A percentile compares a stretch with the other conserved stretches of the same genome.
Conservation (phyloP, 1,140 invertebrate genomes). For the Saccostrea glomerata region DNA sequence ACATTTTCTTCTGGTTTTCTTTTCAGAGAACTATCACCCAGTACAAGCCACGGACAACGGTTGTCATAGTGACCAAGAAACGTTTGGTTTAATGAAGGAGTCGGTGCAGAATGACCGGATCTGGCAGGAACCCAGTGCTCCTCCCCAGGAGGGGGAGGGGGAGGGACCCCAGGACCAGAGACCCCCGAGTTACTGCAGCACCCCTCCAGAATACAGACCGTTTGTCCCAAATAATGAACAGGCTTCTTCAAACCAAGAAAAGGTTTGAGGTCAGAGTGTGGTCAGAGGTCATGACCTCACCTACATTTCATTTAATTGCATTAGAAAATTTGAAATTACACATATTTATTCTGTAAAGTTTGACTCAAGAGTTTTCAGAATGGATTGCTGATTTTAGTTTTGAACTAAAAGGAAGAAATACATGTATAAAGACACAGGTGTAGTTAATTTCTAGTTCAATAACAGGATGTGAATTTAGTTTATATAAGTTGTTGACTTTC, state of each 20-base stretch:
- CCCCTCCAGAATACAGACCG: conserved; percentile 25
- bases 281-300: neutral
- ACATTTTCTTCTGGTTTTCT: neutral
- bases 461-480: neutral
- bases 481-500: neutral
- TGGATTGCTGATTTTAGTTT: too few species aligned
- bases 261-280: neutral
- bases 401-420: too few species aligned
- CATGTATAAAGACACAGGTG: too few species aligned
- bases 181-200: conserved; percentile 12
- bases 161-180: conserved; percentile 1
- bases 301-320: too few species aligned
- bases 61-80: conserved; percentile 12
- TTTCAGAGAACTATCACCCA: conserved; percentile 16
- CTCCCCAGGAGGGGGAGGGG: neutral
- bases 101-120: neutral
- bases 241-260: neutral
- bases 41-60: conserved; percentile 17
- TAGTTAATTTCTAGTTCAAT: too few species aligned
- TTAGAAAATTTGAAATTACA: too few species aligned
- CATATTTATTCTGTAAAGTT: too few species aligned
- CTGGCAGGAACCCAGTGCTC: conserved; percentile 32
- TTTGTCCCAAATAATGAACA: neutral
- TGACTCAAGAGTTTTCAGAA: too few species aligned
- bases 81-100: neutral